A percentile compares a stretch with the other conserved stretches of the same genome.
These are phyloP conservation scores for Agrochola lota DNA, from an alignment of 2,888 invertebrate genomes.

Conservation along the genomic window DNA sequence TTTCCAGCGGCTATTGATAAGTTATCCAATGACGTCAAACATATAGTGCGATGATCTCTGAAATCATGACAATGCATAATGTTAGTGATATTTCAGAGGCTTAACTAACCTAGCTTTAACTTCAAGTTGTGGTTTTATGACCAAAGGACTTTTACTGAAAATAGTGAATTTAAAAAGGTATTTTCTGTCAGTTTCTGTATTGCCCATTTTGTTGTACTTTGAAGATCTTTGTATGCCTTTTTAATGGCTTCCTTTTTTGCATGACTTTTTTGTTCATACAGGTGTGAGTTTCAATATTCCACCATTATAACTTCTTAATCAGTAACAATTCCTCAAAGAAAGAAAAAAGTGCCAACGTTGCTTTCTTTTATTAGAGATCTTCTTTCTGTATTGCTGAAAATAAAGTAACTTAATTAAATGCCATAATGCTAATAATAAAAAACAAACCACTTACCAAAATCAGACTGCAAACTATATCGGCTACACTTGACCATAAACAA, in stretches of 20 bases:
- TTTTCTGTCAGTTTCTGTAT: neutral
- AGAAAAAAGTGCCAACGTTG: no score
- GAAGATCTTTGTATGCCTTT: no score
- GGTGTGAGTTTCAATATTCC: no score
- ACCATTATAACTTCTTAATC: no score
- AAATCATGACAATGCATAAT: neutral
- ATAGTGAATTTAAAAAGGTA: neutral
- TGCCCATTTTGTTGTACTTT: no score
- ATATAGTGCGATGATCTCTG: conserved; percentile 9
- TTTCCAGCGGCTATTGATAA: neutral
- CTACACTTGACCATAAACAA: conserved; percentile 1
- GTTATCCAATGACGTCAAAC: conserved; percentile 20
- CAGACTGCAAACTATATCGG: neutral
- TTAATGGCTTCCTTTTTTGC: no score
- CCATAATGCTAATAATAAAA: neutral
- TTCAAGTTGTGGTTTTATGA: neutral
- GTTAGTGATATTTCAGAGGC: neutral
- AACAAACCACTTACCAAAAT: neutral
- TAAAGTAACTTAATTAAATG: neutral
- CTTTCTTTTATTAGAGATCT: no score
- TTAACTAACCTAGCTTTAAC: neutral
- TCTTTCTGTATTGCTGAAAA: neutral
- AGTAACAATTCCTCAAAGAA: no score
- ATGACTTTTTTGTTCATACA: no score
- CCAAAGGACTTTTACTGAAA: neutral